Conservation (phyloP, 2,113 vertebrate species). For the Rhodinocichla rosea region DNA sequence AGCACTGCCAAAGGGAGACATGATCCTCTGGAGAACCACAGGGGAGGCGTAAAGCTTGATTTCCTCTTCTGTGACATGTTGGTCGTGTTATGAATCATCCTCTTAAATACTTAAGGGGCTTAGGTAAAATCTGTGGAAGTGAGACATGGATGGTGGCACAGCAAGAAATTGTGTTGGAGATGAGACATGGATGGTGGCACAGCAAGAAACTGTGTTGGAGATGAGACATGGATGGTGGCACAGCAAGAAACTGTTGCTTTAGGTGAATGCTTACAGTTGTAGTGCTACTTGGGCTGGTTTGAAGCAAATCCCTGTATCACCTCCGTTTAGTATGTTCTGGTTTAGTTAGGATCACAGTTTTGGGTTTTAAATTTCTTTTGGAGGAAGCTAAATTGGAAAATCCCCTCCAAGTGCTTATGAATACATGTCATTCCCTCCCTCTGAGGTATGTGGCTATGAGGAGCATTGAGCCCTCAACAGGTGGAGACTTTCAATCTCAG, state of each 20-base stretch:
- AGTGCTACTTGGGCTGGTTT: not conserved
- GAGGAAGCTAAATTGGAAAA: not conserved
- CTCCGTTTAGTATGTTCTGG: not conserved
- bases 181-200: no score
- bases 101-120: not conserved
- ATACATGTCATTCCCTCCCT: not conserved
- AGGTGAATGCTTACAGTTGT: not conserved
- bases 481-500: not conserved
- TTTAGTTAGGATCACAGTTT: not conserved
- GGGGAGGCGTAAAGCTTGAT: not conserved
- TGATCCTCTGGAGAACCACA: not conserved
- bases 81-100: not conserved
- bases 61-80: not conserved
- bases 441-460: not conserved
- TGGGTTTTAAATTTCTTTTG: not conserved
- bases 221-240: no score
- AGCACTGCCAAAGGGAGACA: not conserved
- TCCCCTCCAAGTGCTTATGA: not conserved
- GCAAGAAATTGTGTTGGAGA: not conserved
- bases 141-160: not conserved
- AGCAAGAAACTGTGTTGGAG: no score
- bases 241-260: not conserved
- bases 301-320: not conserved
- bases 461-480: not conserved
- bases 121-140: not conserved